phyloP scores from a whole-genome alignment of 2,797 vertebrate species.

The Numenius phaeopus region DNA sequence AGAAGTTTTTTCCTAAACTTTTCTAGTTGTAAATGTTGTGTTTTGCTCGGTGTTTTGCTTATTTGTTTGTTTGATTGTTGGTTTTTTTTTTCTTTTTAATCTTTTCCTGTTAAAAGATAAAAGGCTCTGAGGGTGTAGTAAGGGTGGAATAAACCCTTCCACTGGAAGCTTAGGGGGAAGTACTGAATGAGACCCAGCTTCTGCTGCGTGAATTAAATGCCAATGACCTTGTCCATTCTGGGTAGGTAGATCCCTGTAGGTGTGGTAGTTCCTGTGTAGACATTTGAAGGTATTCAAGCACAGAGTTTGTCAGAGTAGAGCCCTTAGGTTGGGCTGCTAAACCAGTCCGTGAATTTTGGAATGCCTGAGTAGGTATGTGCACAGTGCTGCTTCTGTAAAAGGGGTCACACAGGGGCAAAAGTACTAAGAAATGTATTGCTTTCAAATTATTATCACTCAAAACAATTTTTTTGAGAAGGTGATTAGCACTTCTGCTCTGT shows the following conservation, averaged over 20 bases:
- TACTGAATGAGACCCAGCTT: not conserved
- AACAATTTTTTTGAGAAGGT: not conserved
- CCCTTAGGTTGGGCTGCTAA: not conserved
- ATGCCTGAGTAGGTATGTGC: not conserved
- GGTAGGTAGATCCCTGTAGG: not conserved
- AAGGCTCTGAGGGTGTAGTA: not conserved
- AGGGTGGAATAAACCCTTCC: not conserved
- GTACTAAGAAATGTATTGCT: not conserved
- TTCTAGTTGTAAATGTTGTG: not conserved
- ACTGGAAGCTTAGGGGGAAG: not conserved
- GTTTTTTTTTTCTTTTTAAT: not conserved
- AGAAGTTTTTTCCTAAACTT: not conserved
- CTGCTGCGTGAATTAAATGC: not conserved
- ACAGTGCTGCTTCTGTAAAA: not conserved
- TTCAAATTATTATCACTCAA: not conserved
- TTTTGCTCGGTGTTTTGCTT: not conserved
- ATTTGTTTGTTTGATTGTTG: not conserved
- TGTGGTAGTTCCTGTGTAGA: not conserved
- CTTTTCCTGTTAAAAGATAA: too few relatives aligned
- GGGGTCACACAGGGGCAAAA: not conserved
- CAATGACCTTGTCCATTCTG: not conserved
- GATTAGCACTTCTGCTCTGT: not conserved
- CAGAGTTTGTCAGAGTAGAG: not conserved
- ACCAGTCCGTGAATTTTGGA: not conserved
- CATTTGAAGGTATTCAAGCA: not conserved